These are phyloP conservation scores for Cynoglossus semilaevis DNA, from an alignment of 2,113 vertebrate species.

Conservation along the genomic window DNA sequence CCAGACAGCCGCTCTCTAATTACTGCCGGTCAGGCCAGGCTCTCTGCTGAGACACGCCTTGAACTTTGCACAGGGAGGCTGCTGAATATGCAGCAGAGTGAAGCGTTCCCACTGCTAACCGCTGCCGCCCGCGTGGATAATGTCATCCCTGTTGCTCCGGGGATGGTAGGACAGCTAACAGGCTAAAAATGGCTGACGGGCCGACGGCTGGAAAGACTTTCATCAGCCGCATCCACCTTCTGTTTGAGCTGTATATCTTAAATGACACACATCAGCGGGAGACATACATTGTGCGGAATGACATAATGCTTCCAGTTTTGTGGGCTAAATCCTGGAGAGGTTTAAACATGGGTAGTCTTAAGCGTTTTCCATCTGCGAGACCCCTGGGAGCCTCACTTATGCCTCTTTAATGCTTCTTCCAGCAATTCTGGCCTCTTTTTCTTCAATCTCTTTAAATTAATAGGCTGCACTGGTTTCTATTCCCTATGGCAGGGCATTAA, in stretches of 20 bases:
- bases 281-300: constrained; percentile 25
- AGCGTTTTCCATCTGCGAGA: constrained; percentile 5
- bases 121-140: constrained; percentile 65
- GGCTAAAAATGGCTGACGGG: constrained; percentile 64
- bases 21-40: constrained; percentile 57
- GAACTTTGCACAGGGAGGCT: constrained; percentile 73
- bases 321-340: constrained; percentile 18
- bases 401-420: constrained; percentile 14
- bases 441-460: constrained; percentile 19
- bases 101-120: constrained; percentile 67
- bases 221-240: constrained; percentile 38
- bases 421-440: constrained; percentile 8
- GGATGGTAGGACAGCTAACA: constrained; percentile 34
- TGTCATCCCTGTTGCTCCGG: constrained; percentile 67
- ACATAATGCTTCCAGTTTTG: constrained; percentile 36
- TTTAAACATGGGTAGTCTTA: constrained; percentile 18
- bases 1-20: constrained; percentile 75
- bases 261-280: constrained; percentile 41
- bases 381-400: constrained; percentile 23
- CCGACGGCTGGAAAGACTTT: constrained; percentile 47
- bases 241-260: constrained; percentile 3
- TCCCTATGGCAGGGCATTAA: constrained; percentile 17
- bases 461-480: constrained; percentile 3
- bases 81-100: constrained; percentile 64
- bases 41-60: constrained; percentile 73